A percentile compares a stretch with the other conserved stretches of the same genome.
Evolutionary conservation across 2,888 invertebrate genomes (phyloP).

Genomic region (Limnephilus lunatus): DNA sequence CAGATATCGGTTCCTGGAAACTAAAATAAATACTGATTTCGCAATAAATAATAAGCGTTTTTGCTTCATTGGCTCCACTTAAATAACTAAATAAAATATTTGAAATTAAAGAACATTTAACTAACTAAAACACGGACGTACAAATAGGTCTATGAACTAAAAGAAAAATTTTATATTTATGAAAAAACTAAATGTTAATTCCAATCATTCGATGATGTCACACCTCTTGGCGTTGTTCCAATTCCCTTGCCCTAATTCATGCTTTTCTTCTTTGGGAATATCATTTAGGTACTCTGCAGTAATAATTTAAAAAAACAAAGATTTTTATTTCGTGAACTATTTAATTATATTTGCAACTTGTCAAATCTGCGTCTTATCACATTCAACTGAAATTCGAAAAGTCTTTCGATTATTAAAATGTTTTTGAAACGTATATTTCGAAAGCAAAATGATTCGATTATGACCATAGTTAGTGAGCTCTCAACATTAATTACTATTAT

Average conservation of each 20-base stretch:
- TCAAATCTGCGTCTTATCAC: not conserved
- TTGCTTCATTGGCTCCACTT: not conserved
- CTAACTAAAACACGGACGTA: no score
- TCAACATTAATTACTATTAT: not conserved
- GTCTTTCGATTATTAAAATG: not conserved
- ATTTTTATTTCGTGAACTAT: not conserved
- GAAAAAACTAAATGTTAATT: no score
- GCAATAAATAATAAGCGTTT: not conserved
- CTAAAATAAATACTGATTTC: no score
- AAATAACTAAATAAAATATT: no score
- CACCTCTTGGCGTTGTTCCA: not conserved
- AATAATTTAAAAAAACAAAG: not conserved
- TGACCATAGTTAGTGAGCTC: not conserved
- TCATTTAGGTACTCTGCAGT: not conserved
- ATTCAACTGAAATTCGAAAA: not conserved
- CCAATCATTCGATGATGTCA: no score
- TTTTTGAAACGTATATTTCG: not conserved
- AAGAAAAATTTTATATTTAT: no score
- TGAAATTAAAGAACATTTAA: no score
- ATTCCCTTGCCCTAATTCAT: not conserved
- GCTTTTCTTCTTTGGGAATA: not conserved
- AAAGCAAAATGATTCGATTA: not conserved
- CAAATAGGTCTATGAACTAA: no score
- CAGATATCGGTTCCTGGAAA: no score
- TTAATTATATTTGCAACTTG: not conserved